These are phyloP conservation scores for Leptodactylus fuscus DNA, from an alignment of 2,113 vertebrate genomes.

Conservation along the genomic window DNA sequence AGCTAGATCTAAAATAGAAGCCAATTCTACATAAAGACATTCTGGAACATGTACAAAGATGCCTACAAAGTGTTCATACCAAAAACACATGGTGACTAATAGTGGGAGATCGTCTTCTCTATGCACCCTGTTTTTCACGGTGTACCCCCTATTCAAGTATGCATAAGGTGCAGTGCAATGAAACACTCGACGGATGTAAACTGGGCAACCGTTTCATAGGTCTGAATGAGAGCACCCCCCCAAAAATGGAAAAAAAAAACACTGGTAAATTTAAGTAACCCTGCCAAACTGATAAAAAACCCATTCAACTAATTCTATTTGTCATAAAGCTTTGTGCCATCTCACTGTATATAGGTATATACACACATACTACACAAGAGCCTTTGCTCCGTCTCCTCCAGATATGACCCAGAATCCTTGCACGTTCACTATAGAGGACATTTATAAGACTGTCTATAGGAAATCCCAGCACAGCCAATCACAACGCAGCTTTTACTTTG, in stretches of 20 bases:
- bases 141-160: constrained; percentile 9
- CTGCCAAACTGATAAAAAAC: neutral
- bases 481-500: neutral
- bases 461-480: too few relatives aligned
- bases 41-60: constrained; percentile 10
- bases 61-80: neutral
- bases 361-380: too few relatives aligned
- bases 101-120: neutral
- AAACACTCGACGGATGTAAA: constrained; percentile 9
- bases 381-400: too few relatives aligned
- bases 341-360: too few relatives aligned
- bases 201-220: neutral
- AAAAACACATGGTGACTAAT: neutral
- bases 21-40: constrained; percentile 7
- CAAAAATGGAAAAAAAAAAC: neutral
- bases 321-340: neutral
- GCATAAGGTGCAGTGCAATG: neutral
- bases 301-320: neutral
- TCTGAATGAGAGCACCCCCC: neutral
- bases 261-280: neutral
- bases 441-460: too few relatives aligned
- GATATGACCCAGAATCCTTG: too few relatives aligned
- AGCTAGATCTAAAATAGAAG: constrained; percentile 22
- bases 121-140: neutral
- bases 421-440: too few relatives aligned